Base-by-base conservation (phyloP, 2,888 invertebrate species). In the Lydus trimaculatus region DNA sequence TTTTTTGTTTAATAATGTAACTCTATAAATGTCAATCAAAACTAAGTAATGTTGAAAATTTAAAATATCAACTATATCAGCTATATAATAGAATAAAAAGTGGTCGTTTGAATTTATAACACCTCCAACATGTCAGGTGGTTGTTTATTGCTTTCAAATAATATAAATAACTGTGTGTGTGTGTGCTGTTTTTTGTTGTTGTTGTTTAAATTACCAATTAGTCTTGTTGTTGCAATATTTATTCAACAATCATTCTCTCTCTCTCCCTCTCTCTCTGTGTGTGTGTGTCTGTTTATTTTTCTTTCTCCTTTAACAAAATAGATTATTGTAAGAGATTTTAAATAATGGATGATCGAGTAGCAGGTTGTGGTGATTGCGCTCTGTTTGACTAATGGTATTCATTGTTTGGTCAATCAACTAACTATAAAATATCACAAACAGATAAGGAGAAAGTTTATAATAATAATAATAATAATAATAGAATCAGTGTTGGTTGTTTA, bases 301-400 rank as follows among this genome's bases (percentile, higher is more conserved):
- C 31, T 17, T 15, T 31, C n/a, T 59, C 13, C 3, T 20, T 60
- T 31, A n/a, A 31, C 13, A 20, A 39, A 31, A 28, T 17, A 15
- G 31, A 31, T 33, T 25, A 25, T 56, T 56, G 56, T 23, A 25
- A n/a, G 28, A 56, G 56, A 69, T 66, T 65, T 36, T 31, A 39
- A 31, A 66, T 69, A 69, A 69, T 69, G 43, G 69, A 69, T 69
- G 69, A 69, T 69, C 66, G 63, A 69, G 66, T 66, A 58, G 60
- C 56, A 52, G 66, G 61, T 33, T 56, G n/a, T n/a, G 36, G 66
- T 65, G 69, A 69, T 69, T 68, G 68, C 65, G 65, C 62, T 52
- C 56, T 63, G 64, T 69, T 69, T 69, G 69, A 69, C 63, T 69
- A 69, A 69, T 69, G 66, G 64, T 39, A 64, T 60, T 59, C 64